Conservation (phyloP, 1,140 invertebrate species). For the Xylocopa sonorina region DNA sequence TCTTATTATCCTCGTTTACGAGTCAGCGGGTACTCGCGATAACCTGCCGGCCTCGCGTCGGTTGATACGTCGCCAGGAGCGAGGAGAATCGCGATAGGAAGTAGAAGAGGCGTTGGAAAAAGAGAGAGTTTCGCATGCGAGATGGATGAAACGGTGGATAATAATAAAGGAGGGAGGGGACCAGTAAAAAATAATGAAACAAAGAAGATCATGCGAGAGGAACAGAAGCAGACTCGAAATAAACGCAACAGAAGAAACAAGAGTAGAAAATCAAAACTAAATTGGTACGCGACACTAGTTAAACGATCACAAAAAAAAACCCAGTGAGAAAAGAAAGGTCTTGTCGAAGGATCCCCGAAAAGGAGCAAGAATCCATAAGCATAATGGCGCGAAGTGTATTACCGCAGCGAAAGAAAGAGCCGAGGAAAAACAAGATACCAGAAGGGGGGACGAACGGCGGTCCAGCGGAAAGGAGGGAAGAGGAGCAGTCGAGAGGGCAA, state of each 20-base stretch:
- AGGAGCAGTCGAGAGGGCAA: constrained; percentile 21
- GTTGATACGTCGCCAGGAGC: constrained; percentile 72
- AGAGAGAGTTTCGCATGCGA: background rate
- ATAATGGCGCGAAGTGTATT: no score
- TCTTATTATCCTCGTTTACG: constrained; percentile 15
- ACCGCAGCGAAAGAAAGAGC: background rate
- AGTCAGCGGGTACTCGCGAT: constrained; percentile 21
- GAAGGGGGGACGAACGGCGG: constrained; percentile 15
- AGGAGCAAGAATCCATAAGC: no score
- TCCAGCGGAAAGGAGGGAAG: constrained; percentile 9
- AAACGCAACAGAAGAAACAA: background rate
- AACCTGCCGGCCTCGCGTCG: constrained; percentile 55
- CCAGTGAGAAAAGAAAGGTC: no score
- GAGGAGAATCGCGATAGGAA: constrained; percentile 40
- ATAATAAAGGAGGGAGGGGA: background rate
- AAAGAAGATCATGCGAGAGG: background rate
- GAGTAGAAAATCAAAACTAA: background rate
- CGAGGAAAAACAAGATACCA: background rate
- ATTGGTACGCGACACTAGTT: no score
- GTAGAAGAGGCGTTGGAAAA: constrained; percentile 27
- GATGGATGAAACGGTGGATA: background rate
- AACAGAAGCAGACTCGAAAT: background rate
- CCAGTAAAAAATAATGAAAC: background rate
- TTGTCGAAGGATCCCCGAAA: no score
- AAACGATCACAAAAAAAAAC: no score